Percentiles rank a stretch among this genome's conserved stretches.
phyloP scores from a whole-genome alignment of 2,797 vertebrate species.

The Gobionotothen gibberifrons region DNA sequence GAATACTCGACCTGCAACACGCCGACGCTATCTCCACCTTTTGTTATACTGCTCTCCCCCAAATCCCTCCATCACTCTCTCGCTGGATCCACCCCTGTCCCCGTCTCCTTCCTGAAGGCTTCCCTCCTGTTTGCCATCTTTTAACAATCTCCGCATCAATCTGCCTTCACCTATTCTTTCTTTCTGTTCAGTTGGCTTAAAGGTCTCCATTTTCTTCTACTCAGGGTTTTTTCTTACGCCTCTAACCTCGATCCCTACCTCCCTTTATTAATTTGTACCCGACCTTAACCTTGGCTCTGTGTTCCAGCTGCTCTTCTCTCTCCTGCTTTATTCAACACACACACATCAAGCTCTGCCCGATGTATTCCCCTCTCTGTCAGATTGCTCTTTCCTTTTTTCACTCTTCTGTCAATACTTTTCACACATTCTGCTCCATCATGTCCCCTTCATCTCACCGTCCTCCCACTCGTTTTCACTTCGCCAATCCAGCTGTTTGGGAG shows the following conservation, averaged over 20 bases:
- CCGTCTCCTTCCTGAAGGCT: slow-evolving; percentile 8
- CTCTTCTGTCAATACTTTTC: slow-evolving; percentile 36
- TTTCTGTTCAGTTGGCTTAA: not conserved
- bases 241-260: not conserved
- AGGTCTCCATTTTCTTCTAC: not conserved
- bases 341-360: slow-evolving; percentile 4
- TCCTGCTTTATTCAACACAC: slow-evolving; percentile 24
- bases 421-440: slow-evolving; percentile 22
- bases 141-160: slow-evolving; percentile 1
- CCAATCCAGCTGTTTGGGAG: slow-evolving; percentile 23
- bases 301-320: slow-evolving; percentile 31
- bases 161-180: not conserved
- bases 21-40: slow-evolving; percentile 35
- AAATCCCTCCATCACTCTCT: slow-evolving; percentile 13
- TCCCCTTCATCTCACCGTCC: not conserved
- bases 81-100: slow-evolving; percentile 6
- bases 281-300: slow-evolving; percentile 16
- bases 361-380: slow-evolving; percentile 24
- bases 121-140: slow-evolving; percentile 3
- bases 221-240: not conserved
- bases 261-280: slow-evolving; percentile 5
- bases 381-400: not conserved
- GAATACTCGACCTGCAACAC: slow-evolving; percentile 56
- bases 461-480: slow-evolving; percentile 7
- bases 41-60: slow-evolving; percentile 21